Evolutionary conservation across 2,888 invertebrate species (phyloP).

Genomic region (Margaritifera margaritifera): DNA sequence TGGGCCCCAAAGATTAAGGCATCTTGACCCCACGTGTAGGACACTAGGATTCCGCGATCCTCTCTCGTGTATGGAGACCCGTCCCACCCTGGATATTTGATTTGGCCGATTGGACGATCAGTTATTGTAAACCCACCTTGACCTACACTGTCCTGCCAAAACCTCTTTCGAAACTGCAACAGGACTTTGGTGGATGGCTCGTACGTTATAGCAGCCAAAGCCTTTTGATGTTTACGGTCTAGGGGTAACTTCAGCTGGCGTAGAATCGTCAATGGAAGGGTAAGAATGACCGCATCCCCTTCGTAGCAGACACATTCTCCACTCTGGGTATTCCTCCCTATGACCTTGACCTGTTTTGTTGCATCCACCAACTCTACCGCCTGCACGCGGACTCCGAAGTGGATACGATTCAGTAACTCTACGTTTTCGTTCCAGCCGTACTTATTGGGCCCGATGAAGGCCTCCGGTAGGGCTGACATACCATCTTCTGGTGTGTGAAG

Average conservation of each 20-base stretch:
- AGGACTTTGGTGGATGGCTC: constrained; percentile 27
- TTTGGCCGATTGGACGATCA: constrained; percentile 18
- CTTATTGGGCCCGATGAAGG: constrained; percentile 8
- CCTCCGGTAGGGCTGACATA: constrained; percentile 17
- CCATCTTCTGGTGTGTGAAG: constrained; percentile 16
- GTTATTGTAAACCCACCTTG: constrained; percentile 28
- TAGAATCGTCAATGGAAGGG: constrained; percentile 26
- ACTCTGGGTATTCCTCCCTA: constrained; percentile 13
- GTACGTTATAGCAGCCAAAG: constrained; percentile 17
- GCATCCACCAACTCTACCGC: constrained; percentile 2
- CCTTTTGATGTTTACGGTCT: constrained; percentile 1
- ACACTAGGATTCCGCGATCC: constrained; percentile 25
- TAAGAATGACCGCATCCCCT: constrained; percentile 34
- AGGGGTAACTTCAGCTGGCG: constrained; percentile 27
- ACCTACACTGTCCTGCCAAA: constrained; percentile 29
- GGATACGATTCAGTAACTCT: constrained; percentile 10
- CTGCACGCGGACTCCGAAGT: constrained; percentile 14
- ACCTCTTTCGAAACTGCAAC: constrained; percentile 27
- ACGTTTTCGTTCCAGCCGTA: constrained; percentile 13
- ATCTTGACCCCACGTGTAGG: constrained; percentile 28
- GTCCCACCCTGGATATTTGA: constrained; percentile 18
- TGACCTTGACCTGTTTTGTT: constrained; percentile 10
- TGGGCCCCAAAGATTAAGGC: constrained; percentile 25
- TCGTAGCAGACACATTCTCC: constrained; percentile 2
- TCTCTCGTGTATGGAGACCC: constrained; percentile 11